Base-by-base conservation (phyloP, 2,797 vertebrate species). In the Macropodus opercularis region DNA sequence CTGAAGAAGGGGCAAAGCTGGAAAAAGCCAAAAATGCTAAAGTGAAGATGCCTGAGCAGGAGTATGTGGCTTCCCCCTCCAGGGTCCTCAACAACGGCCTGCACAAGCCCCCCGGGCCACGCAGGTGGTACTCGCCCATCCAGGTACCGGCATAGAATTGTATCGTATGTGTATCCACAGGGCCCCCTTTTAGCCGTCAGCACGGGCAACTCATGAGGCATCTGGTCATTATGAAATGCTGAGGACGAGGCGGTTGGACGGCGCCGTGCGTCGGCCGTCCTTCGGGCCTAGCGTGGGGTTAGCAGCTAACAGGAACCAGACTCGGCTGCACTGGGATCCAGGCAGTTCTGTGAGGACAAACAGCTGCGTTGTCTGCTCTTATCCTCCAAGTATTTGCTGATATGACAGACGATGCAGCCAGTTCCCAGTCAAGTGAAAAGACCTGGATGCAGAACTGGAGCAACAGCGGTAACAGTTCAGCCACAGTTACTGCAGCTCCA, bases 1-100 rank as follows among this genome's bases (percentile, higher is more conserved):
- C 98, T 0, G 98, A 99, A 78, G 98, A 99, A 90, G 98, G 98
- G 0, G 97, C 97, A 10, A 99, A 99, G 74, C 56, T 99, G 79
- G 98, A 99, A 84, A 98, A 98, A 63, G 97, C 97, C 58, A 99
- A 99, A 90, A 98, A 99, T 1, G 97, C 98, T 10, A 91, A 93
- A 43, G 96, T 99, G 35, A 98, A 98, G 88, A 97, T 98, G 95
- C 98, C 98, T 0, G 97, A 97, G 26, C 95, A 98, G 80, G 97
- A 99, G 32, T 96, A 92, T 0, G 93, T 90, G 58, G 86, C 71
- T 35, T 86, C 91, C 0, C 93, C 95, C 31, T 86, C 84, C 8
- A 90, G 96, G 36, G 92, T 90, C 54, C 94, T 98, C 10, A 96
- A 92, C 56, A 96, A 93, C 49, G 94, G 85, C 76, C 90, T 95